phyloP scores from a whole-genome alignment of 2,888 invertebrate species.

The Pyrochroa serraticornis region DNA sequence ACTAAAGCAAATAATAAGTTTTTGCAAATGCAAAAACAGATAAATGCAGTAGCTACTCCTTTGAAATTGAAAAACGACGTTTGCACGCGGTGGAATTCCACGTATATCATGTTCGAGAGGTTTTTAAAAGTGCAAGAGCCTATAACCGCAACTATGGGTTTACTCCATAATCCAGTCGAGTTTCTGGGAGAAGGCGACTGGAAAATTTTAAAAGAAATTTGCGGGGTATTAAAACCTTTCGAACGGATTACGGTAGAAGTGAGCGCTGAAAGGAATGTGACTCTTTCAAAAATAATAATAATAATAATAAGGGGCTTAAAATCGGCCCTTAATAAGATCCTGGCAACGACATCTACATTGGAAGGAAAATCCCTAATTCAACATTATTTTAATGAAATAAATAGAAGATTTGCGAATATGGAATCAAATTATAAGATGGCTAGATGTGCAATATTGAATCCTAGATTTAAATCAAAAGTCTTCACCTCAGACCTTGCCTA shows the following conservation, averaged over 20 bases:
- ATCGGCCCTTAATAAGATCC: slow-evolving; percentile 14
- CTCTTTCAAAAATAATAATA: slow-evolving; percentile 32
- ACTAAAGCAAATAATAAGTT: slow-evolving; percentile 22
- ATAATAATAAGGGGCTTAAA: slow-evolving; percentile 15
- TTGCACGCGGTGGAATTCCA: slow-evolving; percentile 33
- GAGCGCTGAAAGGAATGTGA: slow-evolving; percentile 34
- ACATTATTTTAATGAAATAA: too few species aligned
- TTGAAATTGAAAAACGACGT: slow-evolving; percentile 35
- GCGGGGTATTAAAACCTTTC: slow-evolving; percentile 30
- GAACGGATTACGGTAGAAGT: slow-evolving; percentile 32
- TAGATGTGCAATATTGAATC: too few species aligned
- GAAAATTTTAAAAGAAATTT: slow-evolving; percentile 23
- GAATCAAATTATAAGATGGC: too few species aligned
- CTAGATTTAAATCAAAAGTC: too few species aligned
- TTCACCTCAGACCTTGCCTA: too few species aligned
- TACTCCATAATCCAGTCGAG: slow-evolving; percentile 35
- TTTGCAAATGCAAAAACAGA: slow-evolving; percentile 19
- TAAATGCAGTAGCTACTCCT: slow-evolving; percentile 11
- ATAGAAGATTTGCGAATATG: too few species aligned
- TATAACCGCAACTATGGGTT: slow-evolving; percentile 31
- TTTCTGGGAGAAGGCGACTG: slow-evolving; percentile 32
- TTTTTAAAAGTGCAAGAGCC: slow-evolving; percentile 29
- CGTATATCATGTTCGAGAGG: slow-evolving; percentile 33
- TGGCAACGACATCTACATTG: too few species aligned
- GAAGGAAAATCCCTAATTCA: too few species aligned